Conservation (phyloP, 2,113 vertebrate genomes). For the Cygnus atratus region DNA sequence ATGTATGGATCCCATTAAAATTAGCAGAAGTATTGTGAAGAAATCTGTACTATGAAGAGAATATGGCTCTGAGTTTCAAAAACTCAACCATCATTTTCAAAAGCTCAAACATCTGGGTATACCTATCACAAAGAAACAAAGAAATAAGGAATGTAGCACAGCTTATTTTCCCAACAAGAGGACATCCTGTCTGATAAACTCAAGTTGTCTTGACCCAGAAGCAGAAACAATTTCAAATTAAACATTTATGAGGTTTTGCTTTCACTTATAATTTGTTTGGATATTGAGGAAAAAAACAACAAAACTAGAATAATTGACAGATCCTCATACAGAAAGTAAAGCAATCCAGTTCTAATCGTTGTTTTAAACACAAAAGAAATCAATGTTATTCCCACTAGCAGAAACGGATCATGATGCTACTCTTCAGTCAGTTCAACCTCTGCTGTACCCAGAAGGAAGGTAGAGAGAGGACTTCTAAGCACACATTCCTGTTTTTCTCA, state of each 20-base stretch:
- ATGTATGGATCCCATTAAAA: neutral
- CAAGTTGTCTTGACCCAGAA: neutral
- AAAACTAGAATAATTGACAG: neutral
- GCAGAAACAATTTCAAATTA: neutral
- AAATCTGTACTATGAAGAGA: neutral
- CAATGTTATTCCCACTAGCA: neutral
- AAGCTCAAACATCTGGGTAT: conserved; percentile 3
- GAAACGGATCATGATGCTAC: neutral
- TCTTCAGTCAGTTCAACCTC: neutral
- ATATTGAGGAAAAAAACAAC: neutral
- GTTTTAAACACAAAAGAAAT: neutral
- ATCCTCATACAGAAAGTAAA: neutral
- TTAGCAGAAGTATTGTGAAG: neutral
- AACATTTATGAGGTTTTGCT: neutral
- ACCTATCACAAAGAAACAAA: neutral
- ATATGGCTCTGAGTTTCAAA: neutral
- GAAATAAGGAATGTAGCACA: neutral
- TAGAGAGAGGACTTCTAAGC: neutral
- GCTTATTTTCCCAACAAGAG: neutral
- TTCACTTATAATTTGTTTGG: neutral
- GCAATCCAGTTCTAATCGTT: neutral
- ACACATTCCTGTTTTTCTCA: neutral
- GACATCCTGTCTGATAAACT: neutral
- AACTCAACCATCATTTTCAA: neutral
- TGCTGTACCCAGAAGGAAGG: neutral